phyloP scores from a whole-genome alignment of 2,113 vertebrate genomes.

The Isurus oxyrinchus region DNA sequence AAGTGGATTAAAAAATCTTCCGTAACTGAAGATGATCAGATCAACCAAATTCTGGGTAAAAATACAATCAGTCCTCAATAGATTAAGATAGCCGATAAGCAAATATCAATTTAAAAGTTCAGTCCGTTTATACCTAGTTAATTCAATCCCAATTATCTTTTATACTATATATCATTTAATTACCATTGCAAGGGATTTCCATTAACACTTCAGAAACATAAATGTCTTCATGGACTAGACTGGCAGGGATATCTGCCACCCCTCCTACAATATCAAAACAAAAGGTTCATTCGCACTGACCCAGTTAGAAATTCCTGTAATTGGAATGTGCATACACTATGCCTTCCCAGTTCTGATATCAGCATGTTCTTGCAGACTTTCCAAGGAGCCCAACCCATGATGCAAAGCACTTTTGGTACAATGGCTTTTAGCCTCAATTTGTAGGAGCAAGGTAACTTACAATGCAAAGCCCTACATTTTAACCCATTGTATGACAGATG shows the following conservation, averaged over 20 bases:
- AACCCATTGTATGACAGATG: neutral
- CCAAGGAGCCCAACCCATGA: neutral
- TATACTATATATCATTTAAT: neutral
- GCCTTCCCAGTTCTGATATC: neutral
- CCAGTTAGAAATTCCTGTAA: neutral
- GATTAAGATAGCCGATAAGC: neutral
- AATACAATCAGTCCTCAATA: neutral
- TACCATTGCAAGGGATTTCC: neutral
- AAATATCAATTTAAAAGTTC: neutral
- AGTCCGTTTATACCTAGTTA: neutral
- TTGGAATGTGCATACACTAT: neutral
- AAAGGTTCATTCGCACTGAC: neutral
- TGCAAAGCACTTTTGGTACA: neutral
- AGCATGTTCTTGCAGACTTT: neutral
- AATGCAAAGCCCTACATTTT: neutral
- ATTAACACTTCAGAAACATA: neutral
- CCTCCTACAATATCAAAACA: too few relatives aligned
- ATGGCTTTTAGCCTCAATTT: neutral
- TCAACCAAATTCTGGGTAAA: neutral
- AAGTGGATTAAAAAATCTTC: too few relatives aligned
- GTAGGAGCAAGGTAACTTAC: neutral
- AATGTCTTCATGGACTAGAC: neutral
- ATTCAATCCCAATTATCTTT: neutral
- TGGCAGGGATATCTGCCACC: neutral
- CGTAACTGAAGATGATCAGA: too few relatives aligned